Conservation (phyloP, 2,888 invertebrate species). For the Orthosia incerta region DNA sequence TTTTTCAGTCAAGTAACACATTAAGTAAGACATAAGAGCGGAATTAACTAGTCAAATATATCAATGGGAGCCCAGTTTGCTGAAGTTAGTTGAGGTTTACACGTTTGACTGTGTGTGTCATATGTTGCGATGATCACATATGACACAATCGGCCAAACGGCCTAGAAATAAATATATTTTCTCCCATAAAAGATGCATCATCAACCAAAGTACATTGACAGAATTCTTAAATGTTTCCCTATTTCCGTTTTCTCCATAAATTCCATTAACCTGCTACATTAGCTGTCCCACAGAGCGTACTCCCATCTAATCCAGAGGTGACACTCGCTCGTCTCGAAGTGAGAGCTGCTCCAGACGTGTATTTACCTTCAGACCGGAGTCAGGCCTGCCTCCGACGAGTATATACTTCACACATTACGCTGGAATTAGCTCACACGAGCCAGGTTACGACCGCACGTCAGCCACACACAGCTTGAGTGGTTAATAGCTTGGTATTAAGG, state of each 20-base stretch:
- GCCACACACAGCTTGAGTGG: slow-evolving; percentile 36
- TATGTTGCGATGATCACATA: too few species aligned
- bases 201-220: neutral
- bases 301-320: neutral
- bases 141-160: too few species aligned
- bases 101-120: too few species aligned
- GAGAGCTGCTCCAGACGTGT: slow-evolving; percentile 44
- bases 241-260: neutral
- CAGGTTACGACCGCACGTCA: slow-evolving; percentile 57
- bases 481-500: slow-evolving; percentile 33
- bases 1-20: too few species aligned
- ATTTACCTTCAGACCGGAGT: slow-evolving; percentile 41
- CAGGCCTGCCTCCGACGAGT: slow-evolving; percentile 47
- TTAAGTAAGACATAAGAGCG: too few species aligned
- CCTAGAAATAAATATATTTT: too few species aligned
- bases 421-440: slow-evolving; percentile 46
- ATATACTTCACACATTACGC: slow-evolving; percentile 58
- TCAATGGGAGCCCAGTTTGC: too few species aligned
- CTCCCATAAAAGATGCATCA: too few species aligned
- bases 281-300: neutral
- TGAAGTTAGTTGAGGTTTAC: too few species aligned
- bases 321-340: slow-evolving; percentile 2
- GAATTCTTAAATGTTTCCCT: slow-evolving; percentile 4
- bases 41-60: too few species aligned
- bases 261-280: neutral